Base-by-base conservation (phyloP, 2,888 invertebrate genomes). In the Drosophila gaucha region DNA sequence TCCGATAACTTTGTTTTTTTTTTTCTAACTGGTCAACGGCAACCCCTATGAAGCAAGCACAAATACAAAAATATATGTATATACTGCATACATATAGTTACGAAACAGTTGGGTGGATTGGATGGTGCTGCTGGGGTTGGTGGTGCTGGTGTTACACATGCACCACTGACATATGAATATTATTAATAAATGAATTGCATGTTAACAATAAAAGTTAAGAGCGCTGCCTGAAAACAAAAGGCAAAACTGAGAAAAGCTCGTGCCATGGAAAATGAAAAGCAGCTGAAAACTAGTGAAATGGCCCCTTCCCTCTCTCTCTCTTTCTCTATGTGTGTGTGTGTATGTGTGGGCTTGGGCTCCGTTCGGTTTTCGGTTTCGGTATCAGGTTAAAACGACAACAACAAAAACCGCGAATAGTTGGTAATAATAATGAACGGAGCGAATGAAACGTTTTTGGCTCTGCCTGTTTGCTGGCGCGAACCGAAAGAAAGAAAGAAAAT, bases 111-210 rank as follows among this genome's bases (percentile, higher is more conserved):
- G 38, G 12, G 14, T 33, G n/a, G 30, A 5, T 22, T 39, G 22
- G 12, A 1, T 10, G 38, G 20, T 20, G 4, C 12, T 49, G 55
- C 26, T 35, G 8, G 39, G 38, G 16, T 47, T 36, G n/a, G 5
- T 16, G 36, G 20, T 18, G 35, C 36, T 36, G 43, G 10, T 43
- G 41, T 41, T 22, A 47, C 58, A 64, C 71, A 74, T 72, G 55
- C 80, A 62, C 50, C 56, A 69, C 80, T 74, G 79, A 74, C 79
- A 71, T 74, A 77, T 79, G 79, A 79, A 75, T 73, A 75, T 80
- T 86, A 80, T 83, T 83, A 83, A 85, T 79, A 83, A 83, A 85
- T 83, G 83, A 83, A 83, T 82, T 85, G 80, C 85, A 82, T 85
- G 85, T 82, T 82, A 82, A 79, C 82, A 82, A 82, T 85, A 85